Evolutionary conservation across 2,113 vertebrate genomes (phyloP), one percentile per base, ranked within the genome.

Genomic region (Gymnobelideus leadbeateri): DNA sequence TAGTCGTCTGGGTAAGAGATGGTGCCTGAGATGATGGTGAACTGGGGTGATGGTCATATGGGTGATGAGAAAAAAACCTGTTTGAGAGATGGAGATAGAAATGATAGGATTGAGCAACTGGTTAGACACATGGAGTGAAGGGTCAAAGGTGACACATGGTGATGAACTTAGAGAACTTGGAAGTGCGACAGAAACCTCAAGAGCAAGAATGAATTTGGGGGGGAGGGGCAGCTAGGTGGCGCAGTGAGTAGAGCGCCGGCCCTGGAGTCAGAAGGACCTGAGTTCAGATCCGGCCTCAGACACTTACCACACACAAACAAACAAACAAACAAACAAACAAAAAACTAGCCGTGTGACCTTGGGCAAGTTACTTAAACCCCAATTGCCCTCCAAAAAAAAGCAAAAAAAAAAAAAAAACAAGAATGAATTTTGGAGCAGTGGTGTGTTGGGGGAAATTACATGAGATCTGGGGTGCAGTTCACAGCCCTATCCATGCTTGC

Each of bases 1-100:
- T 7, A 61, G 12, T 12, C 25, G 24, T 3, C 28, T 61, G 57
- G 28, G 28, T 68, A 28, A 84, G n/a, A 23, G 68, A 84, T n/a
- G 12, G 28, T 31, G 23, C 57, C 37, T 31, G 57, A 68, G 57
- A 37, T 77, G 61, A 77, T 37, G n/a, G n/a, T 77, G 37, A 84
- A 84, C 6, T n/a, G 37, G 19, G n/a, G 37, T 84, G 61, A 21
- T 84, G 19, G 19, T 5, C 68, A 23, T 19, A 37, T 84, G n/a
- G 19, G n/a, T 43, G n/a, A n/a, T 43, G 37, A 77, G 14, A 77
- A 84, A 5, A 84, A 84, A 43, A 43, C 16, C 19, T 84, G 37
- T 84, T 84, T 84, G n/a, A 84, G 68, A 84, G 19, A 84, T 84
- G n/a, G n/a, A 84, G n/a, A 43, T 84, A 84, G 68, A 84, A 84